Base-by-base conservation (phyloP, 2,113 vertebrate genomes). In the Siniperca knerii region DNA sequence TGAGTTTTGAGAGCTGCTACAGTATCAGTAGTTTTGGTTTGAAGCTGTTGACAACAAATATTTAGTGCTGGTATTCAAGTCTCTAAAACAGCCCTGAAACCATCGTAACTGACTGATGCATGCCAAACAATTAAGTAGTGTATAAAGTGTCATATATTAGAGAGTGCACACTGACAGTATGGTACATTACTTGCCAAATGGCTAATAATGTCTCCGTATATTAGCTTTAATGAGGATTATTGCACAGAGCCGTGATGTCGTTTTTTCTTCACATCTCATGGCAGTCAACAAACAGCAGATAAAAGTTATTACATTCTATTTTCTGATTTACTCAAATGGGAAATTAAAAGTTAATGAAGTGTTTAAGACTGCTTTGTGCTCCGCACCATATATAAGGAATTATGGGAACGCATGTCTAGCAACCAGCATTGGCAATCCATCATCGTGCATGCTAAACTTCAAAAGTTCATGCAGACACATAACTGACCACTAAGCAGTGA, bases 341-440 rank as follows among this genome's bases (percentile, higher is more conserved):
- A 96, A 96, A 96, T 95, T 95, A 95, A 94, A 96, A 96, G 90
- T 95, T 95, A 95, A 96, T 95, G 94, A 95, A 93, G 93, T 94
- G 92, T 86, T 65, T 84, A 90, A 84, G 81, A 81, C 89, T 88
- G 88, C 83, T 73, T 79, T 84, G 82, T 77, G 91, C 82, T 86
- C 33, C 15, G 67, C 86, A 73, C 84, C 85, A 85, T 89, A 82
- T 87, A 89, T 89, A 87, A 85, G 83, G 77, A 88, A 88, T 85
- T 92, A 78, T 79, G 82, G 82, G 71, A 62, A 57, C 1, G 40
- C 64, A 55, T 72, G 73, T 86, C 74, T 62, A 37, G 62, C 87
- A 50, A 18, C 70, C 50, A 44, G 68, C 74, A 79, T 29, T 69
- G 74, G 80, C 86, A 83, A 95, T 93, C 82, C 88, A 91, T 95